These are phyloP conservation scores for Manis crassicaudata DNA, from an alignment of 2,797 vertebrate genomes.

Conservation along the genomic window DNA sequence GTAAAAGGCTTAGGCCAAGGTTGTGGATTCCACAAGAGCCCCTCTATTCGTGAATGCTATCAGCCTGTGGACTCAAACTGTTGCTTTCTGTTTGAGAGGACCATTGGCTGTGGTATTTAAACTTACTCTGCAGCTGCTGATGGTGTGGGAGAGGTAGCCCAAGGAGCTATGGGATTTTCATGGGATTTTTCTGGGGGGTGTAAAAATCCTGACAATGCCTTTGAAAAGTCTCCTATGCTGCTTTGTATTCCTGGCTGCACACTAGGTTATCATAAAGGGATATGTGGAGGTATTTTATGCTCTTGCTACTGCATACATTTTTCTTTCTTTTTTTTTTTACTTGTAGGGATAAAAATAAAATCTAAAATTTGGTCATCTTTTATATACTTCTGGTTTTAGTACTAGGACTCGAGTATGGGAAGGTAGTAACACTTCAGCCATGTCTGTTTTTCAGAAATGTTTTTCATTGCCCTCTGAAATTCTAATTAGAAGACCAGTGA, in stretches of 20 bases:
- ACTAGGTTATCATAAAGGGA: not conserved
- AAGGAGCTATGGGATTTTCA: not conserved
- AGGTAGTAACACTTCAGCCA: not conserved
- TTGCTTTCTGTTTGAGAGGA: not conserved
- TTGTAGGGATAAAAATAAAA: not conserved
- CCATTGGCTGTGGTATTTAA: not conserved
- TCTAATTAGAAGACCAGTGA: not conserved
- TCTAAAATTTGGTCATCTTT: not conserved
- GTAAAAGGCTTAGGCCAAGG: not conserved
- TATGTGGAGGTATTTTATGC: not conserved
- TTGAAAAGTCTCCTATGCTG: slow-evolving; percentile 22
- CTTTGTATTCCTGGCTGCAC: slow-evolving; percentile 4
- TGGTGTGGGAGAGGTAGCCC: not conserved
- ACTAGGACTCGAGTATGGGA: not conserved
- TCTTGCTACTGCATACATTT: not conserved
- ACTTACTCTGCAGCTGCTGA: not conserved
- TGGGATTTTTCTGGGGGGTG: not conserved
- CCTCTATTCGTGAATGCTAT: not conserved
- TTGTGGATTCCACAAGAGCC: not conserved
- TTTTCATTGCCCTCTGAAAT: not conserved
- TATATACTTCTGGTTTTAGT: not conserved
- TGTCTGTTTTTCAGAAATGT: not conserved
- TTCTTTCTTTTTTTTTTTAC: not conserved
- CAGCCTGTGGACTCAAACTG: not conserved
- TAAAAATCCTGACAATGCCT: not conserved